A percentile compares a stretch with the other conserved stretches of the same genome.
These are phyloP conservation scores for Hemitrygon akajei DNA, from an alignment of 2,797 vertebrate species.

Conservation along the genomic window DNA sequence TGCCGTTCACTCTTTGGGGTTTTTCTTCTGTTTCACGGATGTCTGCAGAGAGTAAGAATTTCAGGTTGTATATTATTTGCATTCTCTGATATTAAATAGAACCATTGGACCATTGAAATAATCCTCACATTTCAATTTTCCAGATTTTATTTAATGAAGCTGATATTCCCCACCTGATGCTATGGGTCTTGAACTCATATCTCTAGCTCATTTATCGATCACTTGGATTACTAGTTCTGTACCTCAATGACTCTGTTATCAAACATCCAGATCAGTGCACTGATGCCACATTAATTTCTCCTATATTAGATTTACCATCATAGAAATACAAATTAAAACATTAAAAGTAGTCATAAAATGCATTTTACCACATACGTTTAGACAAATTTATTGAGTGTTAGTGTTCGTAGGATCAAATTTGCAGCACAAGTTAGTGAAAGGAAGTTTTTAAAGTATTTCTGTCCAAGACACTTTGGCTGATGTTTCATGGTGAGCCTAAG, in stretches of 20 bases:
- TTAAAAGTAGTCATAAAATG: background rate
- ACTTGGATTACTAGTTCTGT: too few relatives aligned
- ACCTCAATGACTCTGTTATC: background rate
- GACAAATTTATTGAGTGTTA: background rate
- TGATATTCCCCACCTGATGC: too few relatives aligned
- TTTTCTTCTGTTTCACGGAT: too few relatives aligned
- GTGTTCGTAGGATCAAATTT: background rate
- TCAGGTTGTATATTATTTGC: too few relatives aligned
- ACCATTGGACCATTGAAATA: too few relatives aligned
- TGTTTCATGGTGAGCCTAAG: background rate
- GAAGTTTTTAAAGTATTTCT: background rate
- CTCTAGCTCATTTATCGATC: too few relatives aligned
- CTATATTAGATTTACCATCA: background rate
- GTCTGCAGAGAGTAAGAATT: too few relatives aligned
- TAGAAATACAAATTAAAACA: background rate
- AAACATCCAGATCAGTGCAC: background rate
- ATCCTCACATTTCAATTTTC: too few relatives aligned
- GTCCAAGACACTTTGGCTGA: background rate
- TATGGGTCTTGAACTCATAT: too few relatives aligned
- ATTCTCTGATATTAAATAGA: too few relatives aligned
- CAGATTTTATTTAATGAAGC: too few relatives aligned
- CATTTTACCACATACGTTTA: background rate
- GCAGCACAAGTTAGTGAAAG: background rate
- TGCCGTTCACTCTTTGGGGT: too few relatives aligned
- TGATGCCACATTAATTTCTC: background rate